Base-by-base conservation (phyloP, 2,888 invertebrate genomes). In the Fragum sueziense region DNA sequence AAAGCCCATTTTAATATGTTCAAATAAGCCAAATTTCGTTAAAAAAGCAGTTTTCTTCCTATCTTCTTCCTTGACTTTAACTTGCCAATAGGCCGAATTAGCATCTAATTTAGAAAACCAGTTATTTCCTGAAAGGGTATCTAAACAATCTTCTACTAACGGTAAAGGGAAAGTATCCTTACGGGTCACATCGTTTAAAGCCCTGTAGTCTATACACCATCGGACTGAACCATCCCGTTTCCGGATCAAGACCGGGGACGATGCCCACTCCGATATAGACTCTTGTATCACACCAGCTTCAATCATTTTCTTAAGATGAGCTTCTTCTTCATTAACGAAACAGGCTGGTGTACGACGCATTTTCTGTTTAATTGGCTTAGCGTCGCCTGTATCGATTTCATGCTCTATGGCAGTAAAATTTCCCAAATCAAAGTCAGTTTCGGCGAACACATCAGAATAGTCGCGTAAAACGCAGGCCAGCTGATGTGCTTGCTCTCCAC, bases 81-180 rank as follows among this genome's bases (percentile, higher is more conserved):
- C 76, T 52, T 82, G 82, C 74, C 68, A 82, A 51, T 82, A 82
- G 14, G 76, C 79, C 22, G 76, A 70, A 51, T 79, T 82, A 11
- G 78, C 78, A 70, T 83, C 79, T 33, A 84, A 25, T 37, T 79
- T 84, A 6, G 77, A 75, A 65, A 81, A 84, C 77, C 75, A 82
- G 27, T 52, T 33, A 33, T 74, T 80, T 27, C 79, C 81, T 2
- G 79, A 57, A 17, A 82, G 61, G 47, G 71, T 76, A 47, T 82
- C 82, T 27, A 82, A 51, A 54, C 82, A 85, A n/a, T 75, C 80
- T n/a, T 79, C 82, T n/a, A 76, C 67, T 22, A 80, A 47, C 6
- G 82, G 82, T 33, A 84, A 51, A 0, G 85, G 85, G 65, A 73
- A 82, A 11, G 57, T 68, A 37, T 80, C 84, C 70, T 84, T 84